Evolutionary conservation across 2,113 vertebrate species (phyloP), one percentile per base, ranked within the genome.

Genomic region (Thalassoma bifasciatum): DNA sequence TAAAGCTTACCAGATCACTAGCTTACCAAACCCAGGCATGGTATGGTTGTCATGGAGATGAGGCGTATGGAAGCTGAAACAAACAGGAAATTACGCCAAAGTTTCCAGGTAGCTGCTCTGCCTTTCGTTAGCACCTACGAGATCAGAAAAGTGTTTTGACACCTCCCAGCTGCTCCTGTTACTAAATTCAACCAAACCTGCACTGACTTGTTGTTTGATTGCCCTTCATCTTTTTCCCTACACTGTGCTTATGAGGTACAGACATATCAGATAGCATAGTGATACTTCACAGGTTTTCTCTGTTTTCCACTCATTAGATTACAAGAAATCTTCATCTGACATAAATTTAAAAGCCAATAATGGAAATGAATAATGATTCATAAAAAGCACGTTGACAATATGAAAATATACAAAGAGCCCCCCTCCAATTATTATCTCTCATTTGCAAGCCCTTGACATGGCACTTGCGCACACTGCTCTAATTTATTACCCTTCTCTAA

Each of bases 1-100:
- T 62, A 81, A 83, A 80, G 74, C 79, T 82, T 75, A 66, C 73
- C 51, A 36, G 71, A 79, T 82, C 79, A 77, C 50, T 36, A 53
- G 63, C 56, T 79, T 34, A 57, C 36, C 21, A 78, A 68, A 63
- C 52, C 76, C 56, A 90, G 82, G 87, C 89, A 91, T 88, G 90
- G 69, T 75, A 81, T 86, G 81, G 91, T 92, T 86, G 86, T 90
- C 92, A 77, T 87, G 65, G 90, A 91, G 89, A 88, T 90, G 30
- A 84, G 83, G 44, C n/a, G 2, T 79, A 40, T 34, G 37, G 65
- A 49, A 40, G 83, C 26, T 26, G 92, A 95, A 90, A 85, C 90
- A 88, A 90, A 94, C 88, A 93, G 89, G 92, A 95, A 94, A 92
- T 94, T 93, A 93, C 93, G 91, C 42, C 57, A 83, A 79, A 87